Evolutionary conservation across 2,113 vertebrate species (phyloP), one percentile per base, ranked within the genome.

Genomic region (Cottus gobio): DNA sequence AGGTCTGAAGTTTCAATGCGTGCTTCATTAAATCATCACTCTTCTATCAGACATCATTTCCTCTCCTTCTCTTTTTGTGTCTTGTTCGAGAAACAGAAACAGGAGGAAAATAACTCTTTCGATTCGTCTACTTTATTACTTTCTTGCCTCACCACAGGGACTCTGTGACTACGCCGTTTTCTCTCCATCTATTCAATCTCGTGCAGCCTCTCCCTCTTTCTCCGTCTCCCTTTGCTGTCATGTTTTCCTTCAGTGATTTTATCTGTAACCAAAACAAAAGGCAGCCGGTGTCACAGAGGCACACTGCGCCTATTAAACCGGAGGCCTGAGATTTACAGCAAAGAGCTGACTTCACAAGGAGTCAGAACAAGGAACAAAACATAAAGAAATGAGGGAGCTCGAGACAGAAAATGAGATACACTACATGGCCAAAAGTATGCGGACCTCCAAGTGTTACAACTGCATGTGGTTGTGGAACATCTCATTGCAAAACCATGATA

Each of bases 201-300:
- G 28, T 20, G 18, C 1, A 24, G 69, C 39, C 73, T 75, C 74
- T 71, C 72, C 20, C 58, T 42, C 31, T 56, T 18, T 37, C 42
- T 71, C 54, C 48, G 13, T 70, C 62, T 70, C 48, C 61, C 69
- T 62, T 37, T 56, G 62, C 84, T 77, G 74, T 76, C 36, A 28
- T 90, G 89, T 90, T 93, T 90, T 86, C 73, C 82, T 82, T 82
- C 64, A 42, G 18, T 52, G 88, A 90, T 93, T 90, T 87, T 89
- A 92, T 93, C 91, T 92, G 88, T 88, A 87, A 91, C 87, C 87
- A 91, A 92, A 91, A 92, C 92, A 94, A 91, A 42, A 93, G 75
- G 80, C 84, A 73, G 88, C 15, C 74, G 57, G 65, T 80, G 69
- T 87, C 83, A 77, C 71, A 75, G 80, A 86, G 87, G 68, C 85